Base-by-base conservation (phyloP, 2,888 invertebrate genomes). In the Calameuta pallipes region DNA sequence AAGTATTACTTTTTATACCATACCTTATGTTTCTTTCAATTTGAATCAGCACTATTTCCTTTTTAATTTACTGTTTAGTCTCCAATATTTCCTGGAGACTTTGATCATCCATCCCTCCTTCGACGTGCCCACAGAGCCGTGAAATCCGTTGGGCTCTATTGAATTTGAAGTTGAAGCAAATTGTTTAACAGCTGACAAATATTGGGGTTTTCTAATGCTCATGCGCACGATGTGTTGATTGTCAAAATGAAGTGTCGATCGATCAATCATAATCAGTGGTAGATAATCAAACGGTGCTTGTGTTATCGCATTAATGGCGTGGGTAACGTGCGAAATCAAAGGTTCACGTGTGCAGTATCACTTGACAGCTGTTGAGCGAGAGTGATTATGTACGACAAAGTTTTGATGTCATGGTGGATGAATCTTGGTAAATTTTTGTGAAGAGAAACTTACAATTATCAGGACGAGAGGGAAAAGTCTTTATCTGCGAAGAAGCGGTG, bases 291-390 rank as follows among this genome's bases (percentile, higher is more conserved):
- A 56, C 9, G 56, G 23, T 23, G 2, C 56, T 56, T 56, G 56
- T 15, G 56, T 23, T 56, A 56, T 56, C 56, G 56, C 56, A 23
- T 56, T 56, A 23, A 23, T 56, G 23, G 56, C 6, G 56, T 15
- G 23, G 23, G 3, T 56, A 34, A 23, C n/a, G 73, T 34, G 36
- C 11, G 30, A 37, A n/a, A 23, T 34, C 9, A 71, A 41, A 71
- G 34, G 15, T 41, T 73, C 76, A 56, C 73, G 73, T 70, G 33
- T 33, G n/a, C 31, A 71, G 34, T 78, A 70, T 78, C 75, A 75
- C 33, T 74, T 76, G 80, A 80, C 82, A 82, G 82, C 81, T 83
- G 82, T 79, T 83, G 75, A 76, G 30, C 34, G 77, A 83, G 13
- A 76, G n/a, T 15, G n/a, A 76, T 31, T 74, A 83, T 82, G 83